These are phyloP conservation scores for Plebejus anna DNA, from an alignment of 2,888 invertebrate genomes.

Conservation along the genomic window DNA sequence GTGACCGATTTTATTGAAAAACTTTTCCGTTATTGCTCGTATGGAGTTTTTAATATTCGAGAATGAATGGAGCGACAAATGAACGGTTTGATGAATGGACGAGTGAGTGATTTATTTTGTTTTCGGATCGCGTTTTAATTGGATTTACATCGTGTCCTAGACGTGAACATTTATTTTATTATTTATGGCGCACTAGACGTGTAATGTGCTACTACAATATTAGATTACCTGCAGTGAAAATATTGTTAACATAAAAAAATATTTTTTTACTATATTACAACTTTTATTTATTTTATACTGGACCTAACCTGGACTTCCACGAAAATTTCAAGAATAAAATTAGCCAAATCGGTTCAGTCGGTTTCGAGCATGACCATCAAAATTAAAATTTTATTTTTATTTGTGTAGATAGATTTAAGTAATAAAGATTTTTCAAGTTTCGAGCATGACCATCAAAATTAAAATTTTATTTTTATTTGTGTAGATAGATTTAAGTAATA, in stretches of 20 bases:
- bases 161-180: constrained; percentile 7
- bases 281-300: too few relatives aligned
- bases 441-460: too few relatives aligned
- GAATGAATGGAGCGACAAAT: constrained; percentile 37
- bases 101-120: constrained; percentile 32
- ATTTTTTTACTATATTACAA: too few relatives aligned
- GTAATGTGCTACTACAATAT: neutral
- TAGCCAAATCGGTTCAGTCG: too few relatives aligned
- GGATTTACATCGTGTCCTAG: constrained; percentile 13
- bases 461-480: too few relatives aligned
- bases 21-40: constrained; percentile 19
- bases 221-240: neutral
- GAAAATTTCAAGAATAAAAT: too few relatives aligned
- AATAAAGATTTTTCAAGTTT: too few relatives aligned
- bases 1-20: constrained; percentile 23
- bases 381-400: too few relatives aligned
- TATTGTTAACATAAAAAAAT: neutral
- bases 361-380: too few relatives aligned
- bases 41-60: constrained; percentile 32
- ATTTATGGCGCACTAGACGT: neutral
- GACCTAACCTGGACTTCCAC: too few relatives aligned
- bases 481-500: too few relatives aligned
- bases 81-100: constrained; percentile 36
- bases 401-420: too few relatives aligned
- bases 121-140: constrained; percentile 15